Percentiles rank a stretch among this genome's conserved stretches.
Evolutionary conservation across 2,113 vertebrate species (phyloP).

Genomic region (Hymenochirus boettgeri): DNA sequence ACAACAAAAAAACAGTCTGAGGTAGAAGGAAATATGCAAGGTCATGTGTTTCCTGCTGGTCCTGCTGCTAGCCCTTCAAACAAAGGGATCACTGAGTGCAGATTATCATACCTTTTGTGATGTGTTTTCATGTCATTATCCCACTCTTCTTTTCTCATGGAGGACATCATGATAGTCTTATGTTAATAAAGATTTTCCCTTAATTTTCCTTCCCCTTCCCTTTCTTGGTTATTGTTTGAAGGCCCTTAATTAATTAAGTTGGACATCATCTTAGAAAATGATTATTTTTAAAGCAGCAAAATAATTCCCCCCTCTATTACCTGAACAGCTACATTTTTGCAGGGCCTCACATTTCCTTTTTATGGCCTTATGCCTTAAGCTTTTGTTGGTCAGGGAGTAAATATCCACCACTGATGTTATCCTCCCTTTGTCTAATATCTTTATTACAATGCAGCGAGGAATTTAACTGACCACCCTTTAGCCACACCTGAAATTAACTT

Average conservation of each 20-base stretch:
- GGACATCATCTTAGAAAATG: background rate
- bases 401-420: background rate
- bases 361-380: conserved; percentile 18
- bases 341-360: background rate
- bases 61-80: conserved; percentile 25
- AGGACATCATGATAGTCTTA: conserved; percentile 12
- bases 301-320: background rate
- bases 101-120: conserved; percentile 7
- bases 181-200: conserved; percentile 23
- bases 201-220: background rate
- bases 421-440: background rate
- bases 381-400: conserved; percentile 5
- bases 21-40: conserved; percentile 35
- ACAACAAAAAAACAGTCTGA: background rate
- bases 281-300: background rate
- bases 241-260: conserved; percentile 4
- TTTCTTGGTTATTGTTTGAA: background rate
- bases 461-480: background rate
- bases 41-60: conserved; percentile 2
- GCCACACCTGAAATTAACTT: background rate
- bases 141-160: background rate
- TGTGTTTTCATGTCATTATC: conserved; percentile 16
- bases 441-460: conserved; percentile 5
- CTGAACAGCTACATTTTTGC: background rate
- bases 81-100: conserved; percentile 19